Evolutionary conservation across 2,888 invertebrate genomes (phyloP).

Genomic region (Thymelicus sylvestris): DNA sequence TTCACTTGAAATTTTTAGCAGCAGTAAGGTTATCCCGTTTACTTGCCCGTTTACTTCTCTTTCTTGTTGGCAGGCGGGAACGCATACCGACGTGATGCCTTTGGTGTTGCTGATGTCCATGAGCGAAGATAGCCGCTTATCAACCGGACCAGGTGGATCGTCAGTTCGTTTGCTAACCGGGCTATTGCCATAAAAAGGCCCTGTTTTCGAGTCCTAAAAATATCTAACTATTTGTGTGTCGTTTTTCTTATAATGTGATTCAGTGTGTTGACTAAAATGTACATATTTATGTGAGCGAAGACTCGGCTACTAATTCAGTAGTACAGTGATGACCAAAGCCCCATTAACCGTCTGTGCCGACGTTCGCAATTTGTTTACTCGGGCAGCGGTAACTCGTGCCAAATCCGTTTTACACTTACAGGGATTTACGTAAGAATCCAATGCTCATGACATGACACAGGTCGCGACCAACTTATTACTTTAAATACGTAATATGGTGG

Average conservation of each 20-base stretch:
- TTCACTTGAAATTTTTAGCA: too few species aligned
- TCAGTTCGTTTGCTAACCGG: too few species aligned
- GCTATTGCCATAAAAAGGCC: too few species aligned
- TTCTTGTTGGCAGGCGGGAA: too few species aligned
- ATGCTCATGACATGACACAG: background rate
- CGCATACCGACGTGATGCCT: too few species aligned
- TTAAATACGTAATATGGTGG: background rate
- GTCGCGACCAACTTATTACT: background rate
- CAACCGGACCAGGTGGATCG: too few species aligned
- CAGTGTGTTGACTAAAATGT: background rate
- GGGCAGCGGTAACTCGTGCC: background rate
- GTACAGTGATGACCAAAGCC: background rate
- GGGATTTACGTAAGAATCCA: constrained; percentile 7
- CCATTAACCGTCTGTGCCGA: background rate
- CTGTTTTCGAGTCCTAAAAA: too few species aligned
- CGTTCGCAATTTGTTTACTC: constrained; percentile 11
- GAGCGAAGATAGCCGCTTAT: too few species aligned
- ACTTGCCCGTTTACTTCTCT: too few species aligned
- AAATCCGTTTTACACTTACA: background rate
- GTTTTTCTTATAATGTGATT: background rate
- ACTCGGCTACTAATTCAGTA: background rate
- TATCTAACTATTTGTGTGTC: too few species aligned
- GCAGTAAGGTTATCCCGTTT: too few species aligned
- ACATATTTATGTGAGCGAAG: background rate
- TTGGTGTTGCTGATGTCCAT: too few species aligned